phyloP scores from a whole-genome alignment of 2,113 vertebrate genomes.

The Alethe diademata region DNA sequence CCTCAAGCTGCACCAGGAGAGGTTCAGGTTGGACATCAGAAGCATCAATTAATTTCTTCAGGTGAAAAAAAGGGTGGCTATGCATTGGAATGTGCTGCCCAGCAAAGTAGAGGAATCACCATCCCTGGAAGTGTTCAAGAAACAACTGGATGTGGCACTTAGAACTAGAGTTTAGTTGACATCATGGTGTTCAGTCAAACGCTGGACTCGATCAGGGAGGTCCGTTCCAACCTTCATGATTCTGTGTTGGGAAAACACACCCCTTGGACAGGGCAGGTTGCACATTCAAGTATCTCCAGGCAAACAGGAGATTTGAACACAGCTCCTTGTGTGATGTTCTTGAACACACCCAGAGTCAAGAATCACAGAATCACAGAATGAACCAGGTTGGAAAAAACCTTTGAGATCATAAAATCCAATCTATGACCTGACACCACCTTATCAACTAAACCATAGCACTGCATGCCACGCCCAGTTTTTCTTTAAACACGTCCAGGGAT shows the following conservation, averaged over 20 bases:
- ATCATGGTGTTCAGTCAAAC: background rate
- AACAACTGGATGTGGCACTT: background rate
- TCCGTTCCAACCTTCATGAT: background rate
- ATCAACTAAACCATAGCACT: background rate
- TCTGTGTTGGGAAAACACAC: background rate
- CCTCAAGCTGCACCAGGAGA: background rate
- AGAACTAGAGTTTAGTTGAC: background rate
- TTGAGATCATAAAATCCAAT: background rate
- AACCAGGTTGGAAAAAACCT: background rate
- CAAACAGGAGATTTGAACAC: background rate
- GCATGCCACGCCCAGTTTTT: accelerated
- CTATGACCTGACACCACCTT: background rate
- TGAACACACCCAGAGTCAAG: background rate
- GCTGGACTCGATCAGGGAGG: accelerated
- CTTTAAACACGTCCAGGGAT: background rate
- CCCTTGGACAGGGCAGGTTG: accelerated
- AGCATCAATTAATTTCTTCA: background rate
- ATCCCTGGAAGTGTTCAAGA: background rate
- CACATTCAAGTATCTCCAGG: background rate
- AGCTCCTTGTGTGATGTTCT: background rate
- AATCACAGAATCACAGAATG: background rate
- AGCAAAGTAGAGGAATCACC: background rate
- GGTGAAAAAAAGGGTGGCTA: background rate
- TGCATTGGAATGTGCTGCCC: background rate
- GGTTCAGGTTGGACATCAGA: background rate